These are phyloP conservation scores for Mylabris sibirica DNA, from an alignment of 2,888 invertebrate genomes.

Conservation along the genomic window DNA sequence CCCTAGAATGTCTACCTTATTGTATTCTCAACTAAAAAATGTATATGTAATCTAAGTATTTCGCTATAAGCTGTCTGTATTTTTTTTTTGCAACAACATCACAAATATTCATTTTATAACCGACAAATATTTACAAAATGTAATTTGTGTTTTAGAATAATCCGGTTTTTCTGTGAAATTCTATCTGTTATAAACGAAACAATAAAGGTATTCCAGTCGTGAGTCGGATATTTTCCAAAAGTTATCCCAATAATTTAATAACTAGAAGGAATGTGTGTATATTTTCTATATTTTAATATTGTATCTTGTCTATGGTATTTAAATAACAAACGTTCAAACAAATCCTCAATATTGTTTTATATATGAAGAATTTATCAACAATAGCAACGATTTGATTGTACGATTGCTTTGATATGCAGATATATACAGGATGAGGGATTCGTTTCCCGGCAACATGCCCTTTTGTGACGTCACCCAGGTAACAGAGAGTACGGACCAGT, in stretches of 20 bases:
- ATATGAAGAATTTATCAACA: slow-evolving; percentile 43
- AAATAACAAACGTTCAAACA: slow-evolving; percentile 43
- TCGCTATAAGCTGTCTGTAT: background rate
- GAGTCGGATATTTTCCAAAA: slow-evolving; percentile 14
- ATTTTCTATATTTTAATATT: slow-evolving; percentile 56
- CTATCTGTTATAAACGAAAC: slow-evolving; percentile 24
- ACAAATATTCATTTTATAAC: too few relatives aligned
- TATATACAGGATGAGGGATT: slow-evolving; percentile 54
- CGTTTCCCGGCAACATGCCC: slow-evolving; percentile 60
- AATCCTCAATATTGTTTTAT: slow-evolving; percentile 36
- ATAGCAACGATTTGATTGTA: slow-evolving; percentile 48
- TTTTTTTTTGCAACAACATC: background rate
- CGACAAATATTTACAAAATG: background rate
- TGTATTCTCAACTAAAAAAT: background rate
- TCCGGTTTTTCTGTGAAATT: slow-evolving; percentile 18
- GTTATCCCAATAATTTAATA: slow-evolving; percentile 59
- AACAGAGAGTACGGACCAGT: slow-evolving; percentile 45
- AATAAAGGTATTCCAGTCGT: slow-evolving; percentile 16
- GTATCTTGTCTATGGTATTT: slow-evolving; percentile 52
- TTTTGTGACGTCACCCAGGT: slow-evolving; percentile 61
- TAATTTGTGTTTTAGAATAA: background rate
- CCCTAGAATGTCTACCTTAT: slow-evolving; percentile 38
- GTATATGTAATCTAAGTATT: too few relatives aligned
- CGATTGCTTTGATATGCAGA: slow-evolving; percentile 57
- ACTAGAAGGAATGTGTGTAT: slow-evolving; percentile 53